A percentile compares a stretch with the other conserved stretches of the same genome.
phyloP scores from a whole-genome alignment of 2,888 invertebrate genomes.

The Xylota segnis region DNA sequence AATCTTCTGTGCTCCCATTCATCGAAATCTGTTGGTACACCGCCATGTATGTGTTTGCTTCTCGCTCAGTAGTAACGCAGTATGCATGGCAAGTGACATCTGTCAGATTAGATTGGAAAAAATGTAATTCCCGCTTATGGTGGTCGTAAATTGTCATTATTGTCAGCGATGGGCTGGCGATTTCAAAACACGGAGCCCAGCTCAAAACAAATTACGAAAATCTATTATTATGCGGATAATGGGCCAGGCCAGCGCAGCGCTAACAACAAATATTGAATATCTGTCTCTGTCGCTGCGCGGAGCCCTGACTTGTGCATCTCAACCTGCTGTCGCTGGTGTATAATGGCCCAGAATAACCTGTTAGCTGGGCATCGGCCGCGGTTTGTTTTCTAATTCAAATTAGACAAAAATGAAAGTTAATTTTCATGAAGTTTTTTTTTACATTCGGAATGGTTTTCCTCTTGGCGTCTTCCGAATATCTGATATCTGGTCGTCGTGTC shows the following conservation, averaged over 20 bases:
- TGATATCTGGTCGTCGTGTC: neutral
- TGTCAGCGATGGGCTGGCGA: constrained; percentile 1
- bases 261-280: neutral
- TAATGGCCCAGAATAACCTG: constrained; percentile 66
- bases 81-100: constrained; percentile 17
- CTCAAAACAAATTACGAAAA: constrained; percentile 31
- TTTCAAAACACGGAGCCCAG: constrained; percentile 1
- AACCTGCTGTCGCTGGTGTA: constrained; percentile 12
- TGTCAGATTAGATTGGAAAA: constrained; percentile 28
- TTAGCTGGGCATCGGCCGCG: constrained; percentile 16
- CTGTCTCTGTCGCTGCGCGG: neutral
- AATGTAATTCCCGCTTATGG: neutral
- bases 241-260: neutral
- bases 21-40: constrained; percentile 40
- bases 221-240: constrained; percentile 36
- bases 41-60: constrained; percentile 18
- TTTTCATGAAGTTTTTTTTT: constrained; percentile 31
- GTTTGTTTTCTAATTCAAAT: constrained; percentile 74
- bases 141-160: constrained; percentile 40
- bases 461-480: neutral
- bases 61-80: neutral
- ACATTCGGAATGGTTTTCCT: constrained; percentile 40
- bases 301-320: constrained; percentile 26
- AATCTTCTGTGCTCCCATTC: constrained; percentile 61
- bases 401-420: constrained; percentile 75